Base-by-base conservation (phyloP, 2,113 vertebrate species). In the Gila orcuttii region DNA sequence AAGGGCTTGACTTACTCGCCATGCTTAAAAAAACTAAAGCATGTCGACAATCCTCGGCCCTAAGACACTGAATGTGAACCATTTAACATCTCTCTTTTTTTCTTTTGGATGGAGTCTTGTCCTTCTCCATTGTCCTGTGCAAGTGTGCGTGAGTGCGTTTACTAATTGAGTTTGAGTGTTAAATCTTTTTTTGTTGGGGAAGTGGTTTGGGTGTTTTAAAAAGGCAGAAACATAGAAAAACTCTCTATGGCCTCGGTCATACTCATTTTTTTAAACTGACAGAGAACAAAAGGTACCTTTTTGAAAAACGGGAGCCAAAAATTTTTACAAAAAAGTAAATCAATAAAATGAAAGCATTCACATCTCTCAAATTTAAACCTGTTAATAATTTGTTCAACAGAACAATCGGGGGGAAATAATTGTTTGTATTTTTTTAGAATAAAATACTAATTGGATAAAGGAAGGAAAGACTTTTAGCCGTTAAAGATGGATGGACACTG, bases 381-480 rank as follows among this genome's bases (percentile, higher is more conserved):
- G 94, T 94, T 92, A 84, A 92, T 92, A 93, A 90, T 69, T 90
- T 79, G 83, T 86, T 79, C 78, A 83, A 86, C 83, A 82, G 79
- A 90, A 62, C 83, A 87, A 76, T 77, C 90, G 11, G 36, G 79
- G 6, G 11, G 39, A 75, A 87, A 52, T 28, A 89, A 85, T 84
- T 25, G 31, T 89, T 94, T 95, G 94, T 95, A 91, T 94, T 94
- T 91, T 95, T 95, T 95, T 95, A 86, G 91, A 92, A 91, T 92
- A 93, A 89, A 78, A 90, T 79, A 45, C 78, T 25, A 86, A 74
- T 33, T 73, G 85, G 81, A 82, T 39, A 80, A 89, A 82, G 81
- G 76, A 87, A 88, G 88, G 85, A 83, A 86, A 80, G 85, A 88
- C 64, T 77, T 79, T 69, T 78, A 33, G 71, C 82, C 71, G 69